Percentiles rank a stretch among this genome's conserved stretches.
phyloP scores from a whole-genome alignment of 2,113 vertebrate species.

The Zosterops hypoxanthus region DNA sequence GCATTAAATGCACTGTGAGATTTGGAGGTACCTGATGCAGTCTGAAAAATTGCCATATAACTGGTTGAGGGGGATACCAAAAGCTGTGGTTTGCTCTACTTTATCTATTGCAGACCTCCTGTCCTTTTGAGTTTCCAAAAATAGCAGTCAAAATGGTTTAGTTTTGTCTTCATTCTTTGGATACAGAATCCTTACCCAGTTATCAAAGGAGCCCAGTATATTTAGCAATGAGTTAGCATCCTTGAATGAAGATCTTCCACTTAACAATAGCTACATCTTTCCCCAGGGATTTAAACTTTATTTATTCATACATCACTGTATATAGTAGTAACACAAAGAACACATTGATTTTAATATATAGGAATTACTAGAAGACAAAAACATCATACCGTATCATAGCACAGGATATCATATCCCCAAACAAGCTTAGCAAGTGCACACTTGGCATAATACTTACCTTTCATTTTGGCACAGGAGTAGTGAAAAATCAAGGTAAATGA shows the following conservation, averaged over 20 bases:
- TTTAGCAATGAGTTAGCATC: background rate
- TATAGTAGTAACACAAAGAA: background rate
- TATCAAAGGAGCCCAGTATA: background rate
- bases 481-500: background rate
- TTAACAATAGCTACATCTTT: background rate
- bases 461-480: background rate
- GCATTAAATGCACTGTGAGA: background rate
- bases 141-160: background rate
- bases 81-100: background rate
- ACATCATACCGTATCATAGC: rapidly evolving
- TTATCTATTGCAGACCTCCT: background rate
- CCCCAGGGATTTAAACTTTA: background rate
- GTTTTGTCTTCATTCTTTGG: background rate
- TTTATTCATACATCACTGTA: background rate
- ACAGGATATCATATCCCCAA: background rate
- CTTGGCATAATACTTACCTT: background rate
- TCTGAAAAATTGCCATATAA: background rate
- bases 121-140: background rate
- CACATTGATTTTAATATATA: background rate
- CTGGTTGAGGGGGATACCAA: background rate
- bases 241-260: background rate
- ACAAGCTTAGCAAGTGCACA: background rate
- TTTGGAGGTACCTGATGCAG: background rate
- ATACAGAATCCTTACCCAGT: background rate
- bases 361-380: background rate